Conservation (phyloP, 2,888 invertebrate genomes). For the Frankliniella intonsa region DNA sequence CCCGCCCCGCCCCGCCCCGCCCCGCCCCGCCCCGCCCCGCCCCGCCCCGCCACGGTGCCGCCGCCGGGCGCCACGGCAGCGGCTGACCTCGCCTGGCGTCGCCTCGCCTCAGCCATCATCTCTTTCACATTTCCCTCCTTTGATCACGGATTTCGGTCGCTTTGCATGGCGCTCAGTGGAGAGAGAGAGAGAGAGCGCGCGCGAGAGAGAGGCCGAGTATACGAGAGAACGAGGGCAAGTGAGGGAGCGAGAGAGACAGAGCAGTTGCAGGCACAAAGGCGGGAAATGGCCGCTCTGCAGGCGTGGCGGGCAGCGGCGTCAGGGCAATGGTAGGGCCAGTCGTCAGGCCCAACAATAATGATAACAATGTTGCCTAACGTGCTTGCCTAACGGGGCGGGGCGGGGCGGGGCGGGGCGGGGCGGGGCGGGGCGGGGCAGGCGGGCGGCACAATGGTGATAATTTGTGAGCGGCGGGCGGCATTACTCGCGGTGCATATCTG, state of each 20-base stretch:
- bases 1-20: not conserved
- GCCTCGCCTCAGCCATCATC: not conserved
- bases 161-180: not conserved
- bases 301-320: not conserved
- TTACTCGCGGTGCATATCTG: not conserved
- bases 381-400: conserved; percentile 11
- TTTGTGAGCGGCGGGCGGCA: not conserved
- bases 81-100: not conserved
- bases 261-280: not conserved
- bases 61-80: not conserved
- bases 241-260: not conserved
- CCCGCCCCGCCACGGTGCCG: not conserved
- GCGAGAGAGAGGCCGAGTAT: not conserved
- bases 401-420: not conserved
- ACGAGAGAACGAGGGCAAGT: too few species aligned
- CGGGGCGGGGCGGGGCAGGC: not conserved
- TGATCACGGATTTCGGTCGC: conserved; percentile 18
- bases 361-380: not conserved
- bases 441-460: not conserved
- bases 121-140: conserved; percentile 17
- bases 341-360: not conserved
- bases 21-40: not conserved
- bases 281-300: conserved; percentile 21
- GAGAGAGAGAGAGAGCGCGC: too few species aligned
- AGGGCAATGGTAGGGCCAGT: not conserved